phyloP scores from a whole-genome alignment of 2,797 vertebrate species.

The Myoxocephalus aenaeus region DNA sequence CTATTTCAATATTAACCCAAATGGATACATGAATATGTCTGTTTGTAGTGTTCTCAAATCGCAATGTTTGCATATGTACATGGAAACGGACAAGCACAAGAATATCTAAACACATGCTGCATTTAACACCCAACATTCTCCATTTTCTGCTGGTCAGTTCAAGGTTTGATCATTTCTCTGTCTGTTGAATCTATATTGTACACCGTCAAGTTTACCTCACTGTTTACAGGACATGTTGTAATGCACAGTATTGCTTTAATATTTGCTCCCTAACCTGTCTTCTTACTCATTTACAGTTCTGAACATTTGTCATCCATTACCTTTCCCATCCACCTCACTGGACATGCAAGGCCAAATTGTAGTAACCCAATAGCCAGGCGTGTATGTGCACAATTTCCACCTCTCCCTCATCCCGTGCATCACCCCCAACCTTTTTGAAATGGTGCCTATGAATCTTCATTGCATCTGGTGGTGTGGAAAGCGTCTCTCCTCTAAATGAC shows the following conservation, averaged over 20 bases:
- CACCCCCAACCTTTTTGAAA: slow-evolving; percentile 73
- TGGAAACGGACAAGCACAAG: neutral
- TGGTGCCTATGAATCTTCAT: slow-evolving; percentile 87
- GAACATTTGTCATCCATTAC: slow-evolving; percentile 73
- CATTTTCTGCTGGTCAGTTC: slow-evolving; percentile 6
- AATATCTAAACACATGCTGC: neutral
- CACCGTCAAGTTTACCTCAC: neutral
- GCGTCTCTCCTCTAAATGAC: slow-evolving; percentile 81
- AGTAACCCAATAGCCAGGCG: slow-evolving; percentile 61
- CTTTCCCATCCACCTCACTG: slow-evolving; percentile 52
- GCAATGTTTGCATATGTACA: neutral
- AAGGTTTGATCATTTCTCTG: neutral
- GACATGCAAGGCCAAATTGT: slow-evolving; percentile 78
- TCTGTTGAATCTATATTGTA: neutral
- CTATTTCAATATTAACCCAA: neutral
- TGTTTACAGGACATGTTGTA: slow-evolving; percentile 21
- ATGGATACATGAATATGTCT: neutral
- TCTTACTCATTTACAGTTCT: slow-evolving; percentile 66
- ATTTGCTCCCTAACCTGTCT: slow-evolving; percentile 41
- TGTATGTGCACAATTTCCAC: slow-evolving; percentile 75
- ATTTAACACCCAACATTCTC: neutral
- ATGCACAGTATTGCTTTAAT: slow-evolving; percentile 48
- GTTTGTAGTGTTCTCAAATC: neutral
- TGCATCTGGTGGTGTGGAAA: slow-evolving; percentile 80
- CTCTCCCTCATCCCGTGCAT: slow-evolving; percentile 53